Conservation (phyloP, 2,113 vertebrate species). For the Cynocephalus volans region DNA sequence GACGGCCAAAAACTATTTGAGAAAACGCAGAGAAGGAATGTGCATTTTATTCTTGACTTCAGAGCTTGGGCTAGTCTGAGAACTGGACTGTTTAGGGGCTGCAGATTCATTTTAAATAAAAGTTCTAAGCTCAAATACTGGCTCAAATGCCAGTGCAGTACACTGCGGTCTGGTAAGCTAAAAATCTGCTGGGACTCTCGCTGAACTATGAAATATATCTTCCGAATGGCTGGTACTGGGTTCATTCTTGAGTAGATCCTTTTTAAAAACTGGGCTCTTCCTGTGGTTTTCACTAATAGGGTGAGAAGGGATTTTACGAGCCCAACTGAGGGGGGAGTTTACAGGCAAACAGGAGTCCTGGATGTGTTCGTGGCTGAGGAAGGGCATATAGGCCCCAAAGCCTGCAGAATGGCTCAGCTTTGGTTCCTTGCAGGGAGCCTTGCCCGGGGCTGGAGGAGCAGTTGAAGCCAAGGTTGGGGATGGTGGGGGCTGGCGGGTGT, state of each 20-base stretch:
- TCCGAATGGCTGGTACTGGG: background rate
- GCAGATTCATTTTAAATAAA: background rate
- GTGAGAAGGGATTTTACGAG: background rate
- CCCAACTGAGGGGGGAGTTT: background rate
- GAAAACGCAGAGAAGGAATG: conserved; percentile 4
- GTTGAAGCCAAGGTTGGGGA: background rate
- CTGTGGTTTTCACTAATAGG: conserved; percentile 53
- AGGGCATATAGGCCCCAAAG: background rate
- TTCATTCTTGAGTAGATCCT: background rate
- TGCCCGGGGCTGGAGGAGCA: background rate
- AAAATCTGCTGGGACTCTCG: conserved; percentile 14
- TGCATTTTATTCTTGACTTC: background rate
- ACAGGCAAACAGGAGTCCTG: rapidly evolving
- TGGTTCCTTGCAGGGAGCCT: background rate
- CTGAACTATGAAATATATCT: background rate
- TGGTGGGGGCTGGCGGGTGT: background rate
- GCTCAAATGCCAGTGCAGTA: too few species aligned
- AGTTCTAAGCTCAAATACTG: background rate
- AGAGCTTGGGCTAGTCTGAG: background rate
- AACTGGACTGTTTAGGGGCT: background rate
- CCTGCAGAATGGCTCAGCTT: background rate
- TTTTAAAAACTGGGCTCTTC: conserved; percentile 55
- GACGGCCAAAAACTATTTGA: background rate
- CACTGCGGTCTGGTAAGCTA: background rate
- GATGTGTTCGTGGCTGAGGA: background rate